phyloP scores from a whole-genome alignment of 2,888 invertebrate species.

The Pseudococcus jackbeardsleyi region DNA sequence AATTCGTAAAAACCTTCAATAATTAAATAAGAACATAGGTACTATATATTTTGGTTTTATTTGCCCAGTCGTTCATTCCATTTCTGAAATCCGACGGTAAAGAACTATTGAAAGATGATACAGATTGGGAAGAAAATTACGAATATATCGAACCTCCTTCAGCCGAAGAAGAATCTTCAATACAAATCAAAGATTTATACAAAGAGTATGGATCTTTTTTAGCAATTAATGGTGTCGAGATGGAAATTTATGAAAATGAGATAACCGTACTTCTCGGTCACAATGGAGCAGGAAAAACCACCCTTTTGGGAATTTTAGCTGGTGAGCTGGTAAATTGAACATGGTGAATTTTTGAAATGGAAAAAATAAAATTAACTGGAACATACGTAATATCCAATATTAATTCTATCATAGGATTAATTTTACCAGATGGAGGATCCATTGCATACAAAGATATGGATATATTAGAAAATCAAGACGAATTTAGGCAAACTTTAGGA shows the following conservation, averaged over 20 bases:
- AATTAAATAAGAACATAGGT: no score
- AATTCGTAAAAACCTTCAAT: no score
- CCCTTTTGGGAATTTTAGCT: conserved; percentile 79
- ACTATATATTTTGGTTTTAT: no score
- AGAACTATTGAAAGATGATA: background rate
- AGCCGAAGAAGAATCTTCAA: background rate
- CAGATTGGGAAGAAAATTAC: background rate
- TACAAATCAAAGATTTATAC: conserved; percentile 29
- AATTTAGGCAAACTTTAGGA: conserved; percentile 82
- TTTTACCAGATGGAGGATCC: conserved; percentile 12
- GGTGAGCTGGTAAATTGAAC: background rate
- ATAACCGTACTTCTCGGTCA: conserved; percentile 90
- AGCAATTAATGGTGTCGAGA: conserved; percentile 65
- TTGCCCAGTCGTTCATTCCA: background rate
- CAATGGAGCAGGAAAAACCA: conserved; percentile 90
- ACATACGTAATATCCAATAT: background rate
- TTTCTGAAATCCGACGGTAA: background rate
- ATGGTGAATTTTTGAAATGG: background rate
- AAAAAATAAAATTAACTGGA: background rate
- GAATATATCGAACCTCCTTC: conserved; percentile 44
- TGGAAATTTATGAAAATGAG: conserved; percentile 85
- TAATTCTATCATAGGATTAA: conserved; percentile 35
- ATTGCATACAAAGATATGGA: conserved; percentile 73
- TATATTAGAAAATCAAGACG: conserved; percentile 76
- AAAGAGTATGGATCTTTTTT: conserved; percentile 53